Base-by-base conservation (phyloP, 2,113 vertebrate species). In the Shinisaurus crocodilurus region DNA sequence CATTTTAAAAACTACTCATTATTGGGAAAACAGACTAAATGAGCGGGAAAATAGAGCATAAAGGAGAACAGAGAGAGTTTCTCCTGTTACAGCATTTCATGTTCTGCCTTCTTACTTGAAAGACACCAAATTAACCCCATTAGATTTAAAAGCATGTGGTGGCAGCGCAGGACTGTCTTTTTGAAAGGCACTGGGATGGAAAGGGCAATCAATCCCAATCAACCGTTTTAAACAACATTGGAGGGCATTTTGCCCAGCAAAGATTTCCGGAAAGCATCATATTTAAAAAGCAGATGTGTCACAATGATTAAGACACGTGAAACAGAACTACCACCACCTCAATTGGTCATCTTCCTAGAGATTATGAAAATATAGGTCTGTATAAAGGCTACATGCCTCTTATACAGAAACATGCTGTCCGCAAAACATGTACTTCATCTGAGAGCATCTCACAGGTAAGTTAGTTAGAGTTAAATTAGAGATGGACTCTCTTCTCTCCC, bases 111-210 rank as follows among this genome's bases (percentile, higher is more conserved):
- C 88, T 77, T 13, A 48, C 40, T 77, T 67, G 13, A 50, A 69
- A 86, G 93, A 70, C 7, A 57, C 45, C 0, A 18, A 89, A 85
- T 77, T 87, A 57, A 0, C 0, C 2, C 60, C 12, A 69, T 85
- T 69, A 10, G 0, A 60, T 29, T 32, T 40, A 5, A 1, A 87
- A 0, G 0, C 0, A 1, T 13, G 43, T 18, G 67, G 67, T 3
- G 84, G 45, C 29, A 69, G 63, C 54, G 85, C 37, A 29, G 0
- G 3, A 32, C 83, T 23, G 20, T 6, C 27, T 63, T 92, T 80
- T 75, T 0, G 1, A 10, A 69, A 43, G 45, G 57, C 16, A 25
- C 8, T n/a, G 32, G 0, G 0, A 18, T 0, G 23, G 0, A 2
- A 1, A 25, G 29, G 2, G 1, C 75, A 86, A 27, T 10, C 2